Evolutionary conservation across 2,888 invertebrate genomes (phyloP).

Genomic region (Archaeoteleia sp.): DNA sequence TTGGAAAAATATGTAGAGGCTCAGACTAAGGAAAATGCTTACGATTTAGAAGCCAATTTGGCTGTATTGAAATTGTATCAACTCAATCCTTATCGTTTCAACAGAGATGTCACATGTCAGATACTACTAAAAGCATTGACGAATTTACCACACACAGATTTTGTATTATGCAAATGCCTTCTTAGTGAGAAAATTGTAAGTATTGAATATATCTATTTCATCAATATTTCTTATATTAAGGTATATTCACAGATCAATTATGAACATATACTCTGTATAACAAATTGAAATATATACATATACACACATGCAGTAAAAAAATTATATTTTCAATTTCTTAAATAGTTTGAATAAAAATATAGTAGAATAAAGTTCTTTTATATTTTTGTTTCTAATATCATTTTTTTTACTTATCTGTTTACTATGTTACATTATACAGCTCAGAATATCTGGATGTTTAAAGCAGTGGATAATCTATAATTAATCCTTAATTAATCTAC

Average conservation of each 20-base stretch:
- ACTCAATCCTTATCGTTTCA: constrained; percentile 92
- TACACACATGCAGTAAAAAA: too few species aligned
- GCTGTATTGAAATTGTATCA: constrained; percentile 98
- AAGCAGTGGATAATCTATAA: too few species aligned
- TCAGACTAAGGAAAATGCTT: constrained; percentile 94
- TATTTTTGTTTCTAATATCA: too few species aligned
- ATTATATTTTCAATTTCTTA: too few species aligned
- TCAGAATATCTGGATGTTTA: too few species aligned
- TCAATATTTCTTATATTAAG: not conserved
- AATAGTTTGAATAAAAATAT: too few species aligned
- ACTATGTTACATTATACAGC: too few species aligned
- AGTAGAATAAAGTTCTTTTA: too few species aligned
- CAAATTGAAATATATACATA: too few species aligned
- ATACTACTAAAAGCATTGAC: constrained; percentile 97
- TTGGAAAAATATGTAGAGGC: constrained; percentile 95
- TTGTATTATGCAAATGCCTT: constrained; percentile 97
- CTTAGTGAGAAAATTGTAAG: constrained; percentile 84
- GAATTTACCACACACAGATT: constrained; percentile 98
- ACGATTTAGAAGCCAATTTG: constrained; percentile 97
- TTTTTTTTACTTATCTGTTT: not conserved
- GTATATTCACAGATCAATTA: too few species aligned
- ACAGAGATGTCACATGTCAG: constrained; percentile 88
- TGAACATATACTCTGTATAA: too few species aligned
- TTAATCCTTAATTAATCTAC: too few species aligned
- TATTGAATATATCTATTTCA: constrained; percentile 19